Evolutionary conservation across 2,113 vertebrate genomes (phyloP), one percentile per base, ranked within the genome.

Genomic region (Martes martes): DNA sequence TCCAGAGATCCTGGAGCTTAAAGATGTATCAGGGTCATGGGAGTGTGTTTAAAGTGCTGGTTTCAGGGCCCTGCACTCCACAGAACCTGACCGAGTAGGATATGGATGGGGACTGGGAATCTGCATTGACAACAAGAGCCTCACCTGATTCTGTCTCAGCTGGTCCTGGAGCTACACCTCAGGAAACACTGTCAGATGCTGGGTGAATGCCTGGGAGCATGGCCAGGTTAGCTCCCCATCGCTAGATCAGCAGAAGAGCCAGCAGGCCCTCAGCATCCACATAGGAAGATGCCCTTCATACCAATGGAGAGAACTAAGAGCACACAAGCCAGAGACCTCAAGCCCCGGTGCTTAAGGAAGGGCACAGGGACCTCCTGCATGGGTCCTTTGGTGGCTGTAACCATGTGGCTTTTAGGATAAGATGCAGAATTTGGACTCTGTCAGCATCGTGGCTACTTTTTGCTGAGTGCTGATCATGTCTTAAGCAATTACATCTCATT

Each of bases 201-300:
- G 0, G 28, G 13, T 26, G 11, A 31, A 42, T 21, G n/a, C 18
- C 28, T 11, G 23, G 21, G 86, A 39, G 8, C 57, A 21, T 0
- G 11, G 2, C 21, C 4, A 21, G 23, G 13, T 1, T 42, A 47
- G 71, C 23, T 47, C 39, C 23, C 26, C 2, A 0, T 2, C 1
- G 2, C 19, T 6, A 15, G 4, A 26, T 0, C 16, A 16, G 59
- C n/a, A 92, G 67, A 57, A 87, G 63, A 69, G 61, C 23, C 2
- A 11, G 59, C n/a, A 33, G 61, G 74, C 0, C 0, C 28, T 61
- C 6, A 7, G 85, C 10, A 26, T 4, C 57, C 59, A 14, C 24
- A 31, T 0, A n/a, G 21, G 45, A 18, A 63, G 28, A 23, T 10
- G 42, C 11, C 52, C 5, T 11, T 79, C 4, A 0, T 7, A 52